phyloP scores from a whole-genome alignment of 2,888 invertebrate genomes.

The Polyommatus iphigenia region DNA sequence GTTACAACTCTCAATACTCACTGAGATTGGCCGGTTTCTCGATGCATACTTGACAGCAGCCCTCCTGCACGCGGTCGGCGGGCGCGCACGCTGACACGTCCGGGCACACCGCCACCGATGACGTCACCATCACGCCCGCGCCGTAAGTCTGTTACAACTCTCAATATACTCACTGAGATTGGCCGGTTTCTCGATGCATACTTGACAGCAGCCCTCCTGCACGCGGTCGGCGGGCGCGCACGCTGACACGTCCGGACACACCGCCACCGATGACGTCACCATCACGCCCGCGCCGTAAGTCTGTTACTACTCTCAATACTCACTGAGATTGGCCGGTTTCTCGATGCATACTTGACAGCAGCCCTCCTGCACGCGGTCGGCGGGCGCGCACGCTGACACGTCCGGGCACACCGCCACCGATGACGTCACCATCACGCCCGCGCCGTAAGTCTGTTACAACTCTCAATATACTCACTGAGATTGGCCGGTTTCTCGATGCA shows the following conservation, averaged over 20 bases:
- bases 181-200: slow-evolving; percentile 79
- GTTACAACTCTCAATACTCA: no score
- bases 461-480: no score
- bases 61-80: slow-evolving; percentile 78
- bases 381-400: slow-evolving; percentile 79
- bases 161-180: no score
- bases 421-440: slow-evolving; percentile 77
- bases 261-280: slow-evolving; percentile 72
- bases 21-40: slow-evolving; percentile 66
- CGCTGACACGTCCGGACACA: slow-evolving; percentile 82
- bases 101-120: slow-evolving; percentile 80
- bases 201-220: slow-evolving; percentile 84
- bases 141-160: no score
- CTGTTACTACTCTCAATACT: no score
- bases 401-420: slow-evolving; percentile 82
- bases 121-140: slow-evolving; percentile 77
- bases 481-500: slow-evolving; percentile 79
- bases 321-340: slow-evolving; percentile 66
- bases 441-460: no score
- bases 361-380: slow-evolving; percentile 79
- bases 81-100: slow-evolving; percentile 81
- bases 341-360: slow-evolving; percentile 85
- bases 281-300: slow-evolving; percentile 71
- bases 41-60: slow-evolving; percentile 86
- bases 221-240: slow-evolving; percentile 81